These are phyloP conservation scores for Enteromius thamalakanensis DNA, from an alignment of 2,797 vertebrate genomes.

Conservation along the genomic window DNA sequence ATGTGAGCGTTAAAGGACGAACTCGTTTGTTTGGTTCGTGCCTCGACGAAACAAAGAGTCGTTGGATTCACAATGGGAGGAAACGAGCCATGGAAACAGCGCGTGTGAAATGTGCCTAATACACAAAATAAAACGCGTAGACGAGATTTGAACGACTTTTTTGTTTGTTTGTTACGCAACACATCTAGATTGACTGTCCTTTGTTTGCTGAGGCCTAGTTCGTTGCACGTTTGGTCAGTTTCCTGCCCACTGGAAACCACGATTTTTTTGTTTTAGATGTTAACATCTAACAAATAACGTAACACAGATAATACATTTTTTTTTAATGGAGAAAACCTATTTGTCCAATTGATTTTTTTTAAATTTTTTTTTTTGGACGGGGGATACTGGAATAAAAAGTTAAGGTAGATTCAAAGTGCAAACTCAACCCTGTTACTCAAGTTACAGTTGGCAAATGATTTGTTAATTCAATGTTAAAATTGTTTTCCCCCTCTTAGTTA, in stretches of 20 bases:
- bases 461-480: neutral
- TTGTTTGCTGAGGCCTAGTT: constrained; percentile 21
- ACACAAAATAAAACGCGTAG: neutral
- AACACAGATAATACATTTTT: neutral
- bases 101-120: neutral
- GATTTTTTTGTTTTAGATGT: no score
- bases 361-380: neutral
- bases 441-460: neutral
- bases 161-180: neutral
- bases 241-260: neutral
- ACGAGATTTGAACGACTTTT: neutral
- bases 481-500: accelerated
- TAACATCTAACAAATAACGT: neutral
- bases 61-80: neutral
- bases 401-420: neutral
- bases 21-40: neutral
- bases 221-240: neutral
- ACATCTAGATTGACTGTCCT: neutral
- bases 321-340: neutral
- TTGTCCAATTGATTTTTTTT: neutral
- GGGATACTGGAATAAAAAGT: neutral
- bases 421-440: neutral
- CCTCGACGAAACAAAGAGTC: constrained; percentile 16
- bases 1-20: neutral
- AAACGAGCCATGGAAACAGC: neutral